Conservation (phyloP, 2,797 vertebrate genomes). For the Rhinella marina region DNA sequence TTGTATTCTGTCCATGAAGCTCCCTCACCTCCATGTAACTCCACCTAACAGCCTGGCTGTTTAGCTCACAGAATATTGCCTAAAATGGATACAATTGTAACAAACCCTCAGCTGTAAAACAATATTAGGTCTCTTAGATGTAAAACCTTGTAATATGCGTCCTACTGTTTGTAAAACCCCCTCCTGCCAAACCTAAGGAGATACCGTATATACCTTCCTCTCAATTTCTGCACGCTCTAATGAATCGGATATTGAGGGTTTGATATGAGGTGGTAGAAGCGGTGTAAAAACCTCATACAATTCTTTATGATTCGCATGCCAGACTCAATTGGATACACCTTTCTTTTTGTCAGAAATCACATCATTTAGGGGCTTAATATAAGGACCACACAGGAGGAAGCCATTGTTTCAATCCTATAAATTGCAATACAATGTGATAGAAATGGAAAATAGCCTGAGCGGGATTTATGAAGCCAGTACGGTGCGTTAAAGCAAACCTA, state of each 20-base stretch:
- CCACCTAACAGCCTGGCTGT: no score
- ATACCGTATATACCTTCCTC: not conserved
- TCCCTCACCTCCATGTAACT: no score
- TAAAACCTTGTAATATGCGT: not conserved
- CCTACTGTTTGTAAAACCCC: not conserved
- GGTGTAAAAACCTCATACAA: not conserved
- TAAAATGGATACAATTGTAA: not conserved
- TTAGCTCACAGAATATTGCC: no score
- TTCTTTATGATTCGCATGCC: constrained; percentile 62
- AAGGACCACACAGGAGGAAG: constrained; percentile 65
- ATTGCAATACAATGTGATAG: constrained; percentile 44
- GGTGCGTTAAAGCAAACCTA: not conserved
- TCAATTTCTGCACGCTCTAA: not conserved
- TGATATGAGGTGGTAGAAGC: constrained; percentile 39
- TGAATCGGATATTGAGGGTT: not conserved
- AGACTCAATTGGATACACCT: constrained; percentile 62
- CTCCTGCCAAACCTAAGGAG: not conserved
- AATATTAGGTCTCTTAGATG: not conserved
- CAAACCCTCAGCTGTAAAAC: not conserved
- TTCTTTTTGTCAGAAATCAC: constrained; percentile 60
- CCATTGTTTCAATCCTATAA: constrained; percentile 34
- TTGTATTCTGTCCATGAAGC: no score
- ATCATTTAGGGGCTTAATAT: constrained; percentile 58
- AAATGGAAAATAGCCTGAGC: constrained; percentile 66
- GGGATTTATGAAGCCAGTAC: constrained; percentile 62